Percentiles rank a stretch among this genome's conserved stretches.
phyloP scores from a whole-genome alignment of 2,888 invertebrate genomes.

The Rhorus exstirpatorius region DNA sequence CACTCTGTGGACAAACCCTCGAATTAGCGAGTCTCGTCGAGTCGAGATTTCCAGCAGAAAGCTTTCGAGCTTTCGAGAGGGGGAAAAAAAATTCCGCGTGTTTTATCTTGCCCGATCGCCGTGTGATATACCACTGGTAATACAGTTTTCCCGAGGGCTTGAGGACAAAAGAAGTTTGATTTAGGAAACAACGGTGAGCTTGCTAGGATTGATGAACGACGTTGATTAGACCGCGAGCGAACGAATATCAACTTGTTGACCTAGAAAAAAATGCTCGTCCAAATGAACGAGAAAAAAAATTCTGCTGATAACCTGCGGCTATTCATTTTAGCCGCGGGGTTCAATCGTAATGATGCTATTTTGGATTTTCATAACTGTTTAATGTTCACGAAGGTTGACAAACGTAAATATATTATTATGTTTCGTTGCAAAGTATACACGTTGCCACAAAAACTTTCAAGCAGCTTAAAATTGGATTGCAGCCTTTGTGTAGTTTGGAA shows the following conservation, averaged over 20 bases:
- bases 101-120: not conserved
- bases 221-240: not conserved
- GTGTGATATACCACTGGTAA: slow-evolving; percentile 41
- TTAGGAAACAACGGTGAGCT: not conserved
- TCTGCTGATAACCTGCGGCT: not conserved
- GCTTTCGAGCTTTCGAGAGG: not conserved
- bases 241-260: slow-evolving; percentile 26
- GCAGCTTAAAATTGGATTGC: too few relatives aligned
- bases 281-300: not conserved
- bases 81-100: not conserved
- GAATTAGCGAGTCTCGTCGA: slow-evolving; percentile 13
- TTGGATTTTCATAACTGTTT: not conserved
- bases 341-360: slow-evolving; percentile 23
- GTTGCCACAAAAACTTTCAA: too few relatives aligned
- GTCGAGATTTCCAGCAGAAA: slow-evolving; percentile 28
- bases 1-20: slow-evolving; percentile 44
- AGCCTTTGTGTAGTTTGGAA: too few relatives aligned
- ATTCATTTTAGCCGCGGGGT: not conserved
- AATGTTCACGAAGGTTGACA: slow-evolving; percentile 9
- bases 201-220: not conserved
- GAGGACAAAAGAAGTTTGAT: not conserved
- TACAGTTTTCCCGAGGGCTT: slow-evolving; percentile 32
- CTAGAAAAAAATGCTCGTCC: not conserved
- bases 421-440: too few relatives aligned
- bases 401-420: not conserved